A percentile compares a stretch with the other conserved stretches of the same genome.
Conservation (phyloP, 2,113 vertebrate genomes). For the Tursiops truncatus region DNA sequence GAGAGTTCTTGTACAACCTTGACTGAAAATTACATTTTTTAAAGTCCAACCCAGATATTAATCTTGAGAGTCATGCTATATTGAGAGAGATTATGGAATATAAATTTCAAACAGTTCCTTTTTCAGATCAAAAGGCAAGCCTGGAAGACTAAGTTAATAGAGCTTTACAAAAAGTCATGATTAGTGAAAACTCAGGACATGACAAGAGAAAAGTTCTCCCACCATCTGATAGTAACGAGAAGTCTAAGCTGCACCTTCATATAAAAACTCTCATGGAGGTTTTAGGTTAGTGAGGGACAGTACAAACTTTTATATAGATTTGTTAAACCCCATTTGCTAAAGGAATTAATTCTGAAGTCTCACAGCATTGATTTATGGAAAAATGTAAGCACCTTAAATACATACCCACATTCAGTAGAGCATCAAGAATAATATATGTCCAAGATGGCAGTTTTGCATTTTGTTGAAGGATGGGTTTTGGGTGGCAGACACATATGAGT, state of each 20-base stretch:
- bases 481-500: neutral
- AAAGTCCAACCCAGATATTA: neutral
- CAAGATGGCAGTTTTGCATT: neutral
- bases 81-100: neutral
- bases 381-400: neutral
- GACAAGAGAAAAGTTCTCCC: neutral
- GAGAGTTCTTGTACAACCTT: neutral
- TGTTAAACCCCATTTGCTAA: neutral
- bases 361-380: neutral
- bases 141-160: neutral
- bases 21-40: neutral
- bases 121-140: neutral
- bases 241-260: neutral
- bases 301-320: neutral
- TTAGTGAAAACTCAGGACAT: neutral
- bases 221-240: neutral
- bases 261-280: neutral
- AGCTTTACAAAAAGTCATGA: neutral
- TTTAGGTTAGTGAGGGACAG: neutral
- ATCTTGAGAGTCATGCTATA: neutral
- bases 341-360: conserved; percentile 2
- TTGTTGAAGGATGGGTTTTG: neutral
- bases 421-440: neutral
- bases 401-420: neutral
- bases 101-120: neutral